A percentile compares a stretch with the other conserved stretches of the same genome.
Evolutionary conservation across 2,113 vertebrate genomes (phyloP).

Genomic region (Hippoglossus stenolepis): DNA sequence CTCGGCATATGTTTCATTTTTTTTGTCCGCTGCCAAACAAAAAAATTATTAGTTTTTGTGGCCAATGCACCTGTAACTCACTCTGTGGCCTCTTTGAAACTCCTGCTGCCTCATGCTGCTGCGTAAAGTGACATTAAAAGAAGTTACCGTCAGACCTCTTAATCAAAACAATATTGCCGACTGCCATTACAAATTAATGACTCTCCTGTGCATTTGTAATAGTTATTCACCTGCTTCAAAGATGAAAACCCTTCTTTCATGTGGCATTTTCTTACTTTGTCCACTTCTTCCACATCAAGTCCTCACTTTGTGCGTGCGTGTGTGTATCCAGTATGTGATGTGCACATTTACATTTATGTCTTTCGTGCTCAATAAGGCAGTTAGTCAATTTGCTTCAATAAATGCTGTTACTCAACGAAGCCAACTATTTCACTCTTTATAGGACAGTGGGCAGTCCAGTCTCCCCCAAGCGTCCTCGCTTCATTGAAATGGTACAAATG

Average conservation of each 20-base stretch:
- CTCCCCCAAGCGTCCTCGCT: slow-evolving; percentile 43
- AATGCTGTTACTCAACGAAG: slow-evolving; percentile 42
- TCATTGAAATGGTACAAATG: slow-evolving; percentile 55
- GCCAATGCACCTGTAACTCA: slow-evolving; percentile 41
- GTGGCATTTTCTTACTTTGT: slow-evolving; percentile 6
- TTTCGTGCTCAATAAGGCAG: slow-evolving; percentile 54
- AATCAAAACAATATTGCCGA: neutral
- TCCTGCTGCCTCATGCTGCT: slow-evolving; percentile 6
- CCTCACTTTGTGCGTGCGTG: neutral
- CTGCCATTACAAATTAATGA: slow-evolving; percentile 40
- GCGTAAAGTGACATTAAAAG: slow-evolving; percentile 43
- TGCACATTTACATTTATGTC: slow-evolving; percentile 39
- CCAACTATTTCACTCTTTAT: slow-evolving; percentile 44
- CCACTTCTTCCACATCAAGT: slow-evolving; percentile 12
- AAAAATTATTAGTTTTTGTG: neutral
- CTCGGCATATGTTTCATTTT: slow-evolving; percentile 38
- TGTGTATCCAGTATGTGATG: slow-evolving; percentile 3
- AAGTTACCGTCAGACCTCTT: slow-evolving; percentile 30
- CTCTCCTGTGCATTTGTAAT: slow-evolving; percentile 33
- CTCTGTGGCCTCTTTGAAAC: slow-evolving; percentile 14
- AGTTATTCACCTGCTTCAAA: slow-evolving; percentile 32
- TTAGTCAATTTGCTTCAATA: slow-evolving; percentile 47
- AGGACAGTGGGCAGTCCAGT: slow-evolving; percentile 49
- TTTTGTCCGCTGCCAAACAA: slow-evolving; percentile 34
- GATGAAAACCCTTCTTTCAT: slow-evolving; percentile 16